Evolutionary conservation across 2,888 invertebrate genomes (phyloP), one percentile per base, ranked within the genome.

Genomic region (Trimorus sp.): DNA sequence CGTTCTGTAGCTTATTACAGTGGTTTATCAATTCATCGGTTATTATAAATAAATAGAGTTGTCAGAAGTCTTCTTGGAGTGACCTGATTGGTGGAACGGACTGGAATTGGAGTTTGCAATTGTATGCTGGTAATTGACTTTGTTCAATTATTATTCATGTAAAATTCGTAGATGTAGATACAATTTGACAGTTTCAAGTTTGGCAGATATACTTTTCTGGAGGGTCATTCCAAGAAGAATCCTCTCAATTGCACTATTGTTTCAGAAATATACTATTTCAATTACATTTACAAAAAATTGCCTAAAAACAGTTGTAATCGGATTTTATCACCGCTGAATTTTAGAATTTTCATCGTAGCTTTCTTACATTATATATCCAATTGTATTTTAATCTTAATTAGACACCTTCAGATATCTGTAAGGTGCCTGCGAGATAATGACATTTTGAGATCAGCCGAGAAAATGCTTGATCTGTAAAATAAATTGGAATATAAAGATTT

Each of bases 341-440:
- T 58, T 69, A 56, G 58, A 69, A 69, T 58, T 36, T 69, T 45
- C 42, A 48, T 48, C 38, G 49, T n/a, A 68, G 42, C 9, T 45
- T 8, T 45, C 37, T 68, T 54, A 68, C 9, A 45, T 54, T 36
- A 14, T 36, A 14, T 54, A 56, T 48, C 49, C 48, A 58, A 40
- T 66, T 69, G 53, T 26, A 3, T 26, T 26, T 3, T 26, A 26
- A 26, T 26, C 26, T 26, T 26, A 26, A 26, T 26, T 26, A 26
- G 26, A 4, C 26, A 26, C 26, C 26, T 26, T 26, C 26, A 26
- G 26, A 4, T 26, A 26, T 26, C 26, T 26, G 26, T 3, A 26
- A 26, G 26, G 26, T 26, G 26, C 26, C 26, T 26, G 26, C 26
- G 26, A 26, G 26, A 26, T 26, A 26, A 26, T 26, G 26, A 26